Conservation (phyloP, 2,797 vertebrate species). For the Lindbergichthys nudifrons region DNA sequence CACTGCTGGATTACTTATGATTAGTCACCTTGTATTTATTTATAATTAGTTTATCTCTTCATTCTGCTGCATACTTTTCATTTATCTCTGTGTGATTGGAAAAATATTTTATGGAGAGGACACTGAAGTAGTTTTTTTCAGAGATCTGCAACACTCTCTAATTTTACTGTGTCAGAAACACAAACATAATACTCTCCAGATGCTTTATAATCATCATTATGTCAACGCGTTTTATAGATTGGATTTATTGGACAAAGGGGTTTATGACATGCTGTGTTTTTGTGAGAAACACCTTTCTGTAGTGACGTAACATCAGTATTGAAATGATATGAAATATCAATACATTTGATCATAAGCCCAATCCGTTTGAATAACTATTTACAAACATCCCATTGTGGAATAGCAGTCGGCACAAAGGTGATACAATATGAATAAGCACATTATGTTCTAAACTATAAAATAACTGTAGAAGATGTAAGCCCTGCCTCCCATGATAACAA, state of each 20-base stretch:
- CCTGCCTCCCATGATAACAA: too few species aligned
- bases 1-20: slow-evolving; percentile 72
- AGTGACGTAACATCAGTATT: background rate
- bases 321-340: background rate
- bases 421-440: background rate
- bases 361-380: background rate
- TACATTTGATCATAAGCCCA: background rate
- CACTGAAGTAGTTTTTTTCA: slow-evolving; percentile 5
- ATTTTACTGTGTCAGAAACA: slow-evolving; percentile 32
- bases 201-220: slow-evolving; percentile 27
- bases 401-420: background rate
- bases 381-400: background rate
- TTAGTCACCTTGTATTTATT: slow-evolving; percentile 74
- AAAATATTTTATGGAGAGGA: slow-evolving; percentile 9
- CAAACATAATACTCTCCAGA: slow-evolving; percentile 40
- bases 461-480: too few species aligned
- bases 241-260: slow-evolving; percentile 53
- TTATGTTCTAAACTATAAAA: background rate
- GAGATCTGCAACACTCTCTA: slow-evolving; percentile 19
- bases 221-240: slow-evolving; percentile 37
- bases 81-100: slow-evolving; percentile 47
- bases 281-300: slow-evolving; percentile 1
- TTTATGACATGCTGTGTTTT: slow-evolving; percentile 23
- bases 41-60: slow-evolving; percentile 66
- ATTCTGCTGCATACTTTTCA: slow-evolving; percentile 54